Evolutionary conservation across 1,140 invertebrate genomes (phyloP).

Genomic region (Saccostrea echinata): DNA sequence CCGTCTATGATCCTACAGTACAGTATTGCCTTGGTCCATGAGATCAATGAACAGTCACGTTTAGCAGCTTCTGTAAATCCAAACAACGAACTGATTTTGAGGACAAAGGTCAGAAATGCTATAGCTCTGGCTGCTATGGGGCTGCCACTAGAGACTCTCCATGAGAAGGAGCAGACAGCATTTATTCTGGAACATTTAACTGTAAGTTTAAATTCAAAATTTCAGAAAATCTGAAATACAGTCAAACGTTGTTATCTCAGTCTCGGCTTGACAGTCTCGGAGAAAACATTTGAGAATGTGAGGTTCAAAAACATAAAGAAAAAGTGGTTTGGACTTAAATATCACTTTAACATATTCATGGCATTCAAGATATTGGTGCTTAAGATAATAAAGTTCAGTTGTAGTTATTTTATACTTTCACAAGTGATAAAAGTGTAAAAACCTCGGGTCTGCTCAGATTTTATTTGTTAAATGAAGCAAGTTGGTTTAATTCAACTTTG

Average conservation of each 20-base stretch:
- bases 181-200: conserved; percentile 66
- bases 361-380: background rate
- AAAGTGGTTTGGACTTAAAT: too few species aligned
- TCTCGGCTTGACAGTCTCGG: too few species aligned
- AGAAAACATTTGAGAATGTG: too few species aligned
- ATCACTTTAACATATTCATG: background rate
- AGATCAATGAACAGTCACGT: conserved; percentile 69
- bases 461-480: too few species aligned
- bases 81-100: conserved; percentile 28
- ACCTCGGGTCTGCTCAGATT: too few species aligned
- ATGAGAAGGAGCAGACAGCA: conserved; percentile 65
- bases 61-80: conserved; percentile 31
- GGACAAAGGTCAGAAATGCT: conserved; percentile 65
- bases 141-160: conserved; percentile 60
- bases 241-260: too few species aligned
- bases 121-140: conserved; percentile 60
- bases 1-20: conserved; percentile 70
- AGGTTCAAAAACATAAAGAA: too few species aligned
- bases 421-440: too few species aligned
- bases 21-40: conserved; percentile 63
- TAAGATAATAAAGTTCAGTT: too few species aligned
- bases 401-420: too few species aligned
- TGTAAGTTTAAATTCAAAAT: conserved; percentile 58
- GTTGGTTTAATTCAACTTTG: too few species aligned
- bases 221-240: too few species aligned